Percentiles rank a stretch among this genome's conserved stretches.
Evolutionary conservation across 2,113 vertebrate genomes (phyloP).

Genomic region (Xenopus laevis): DNA sequence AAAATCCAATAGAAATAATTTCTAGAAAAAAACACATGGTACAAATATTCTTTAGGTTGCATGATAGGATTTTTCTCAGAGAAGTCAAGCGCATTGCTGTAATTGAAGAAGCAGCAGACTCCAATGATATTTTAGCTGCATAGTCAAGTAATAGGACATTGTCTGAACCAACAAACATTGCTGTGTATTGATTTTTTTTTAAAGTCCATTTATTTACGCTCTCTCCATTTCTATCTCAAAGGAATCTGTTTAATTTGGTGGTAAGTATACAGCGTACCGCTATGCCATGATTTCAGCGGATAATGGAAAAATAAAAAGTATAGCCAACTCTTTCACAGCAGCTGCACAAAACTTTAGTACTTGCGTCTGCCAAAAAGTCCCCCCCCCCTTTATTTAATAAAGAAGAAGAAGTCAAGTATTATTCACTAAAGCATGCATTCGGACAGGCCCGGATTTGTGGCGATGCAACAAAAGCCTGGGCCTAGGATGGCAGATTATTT

Average conservation of each 20-base stretch:
- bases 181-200: conserved; percentile 53
- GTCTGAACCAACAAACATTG: conserved; percentile 46
- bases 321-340: conserved; percentile 36
- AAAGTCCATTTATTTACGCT: conserved; percentile 50
- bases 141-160: conserved; percentile 40
- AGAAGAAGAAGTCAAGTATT: no score
- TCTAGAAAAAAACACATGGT: no score
- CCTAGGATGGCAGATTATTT: no score
- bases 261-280: conserved; percentile 40
- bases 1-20: no score
- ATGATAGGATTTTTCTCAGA: background rate
- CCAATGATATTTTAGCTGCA: conserved; percentile 19
- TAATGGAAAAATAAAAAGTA: conserved; percentile 54
- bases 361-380: no score
- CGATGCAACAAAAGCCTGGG: no score
- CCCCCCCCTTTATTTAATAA: no score
- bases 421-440: no score
- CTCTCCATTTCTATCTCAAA: conserved; percentile 36
- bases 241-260: conserved; percentile 38
- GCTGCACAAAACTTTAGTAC: no score
- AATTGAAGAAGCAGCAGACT: conserved; percentile 10
- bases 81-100: conserved; percentile 7
- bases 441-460: no score
- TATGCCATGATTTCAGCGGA: conserved; percentile 49
- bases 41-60: no score